Base-by-base conservation (phyloP, 2,113 vertebrate species). In the Silurus glanis region DNA sequence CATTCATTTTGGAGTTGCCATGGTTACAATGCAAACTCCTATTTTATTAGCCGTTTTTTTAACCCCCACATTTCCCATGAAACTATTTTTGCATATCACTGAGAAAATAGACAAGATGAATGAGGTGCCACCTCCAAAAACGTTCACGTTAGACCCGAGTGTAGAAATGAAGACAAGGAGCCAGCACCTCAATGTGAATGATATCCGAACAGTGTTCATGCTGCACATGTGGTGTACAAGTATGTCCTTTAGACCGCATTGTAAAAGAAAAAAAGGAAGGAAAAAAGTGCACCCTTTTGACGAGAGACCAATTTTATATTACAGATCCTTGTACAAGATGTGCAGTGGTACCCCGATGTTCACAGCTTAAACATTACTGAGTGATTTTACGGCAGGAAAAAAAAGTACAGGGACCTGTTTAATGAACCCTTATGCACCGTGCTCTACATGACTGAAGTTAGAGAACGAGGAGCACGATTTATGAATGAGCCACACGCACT, bases 1-100 rank as follows among this genome's bases (percentile, higher is more conserved):
- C 71, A 79, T 66, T 28, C 12, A 83, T 6, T 87, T 76, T 12
- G 53, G 7, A 9, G 92, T 93, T 90, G 83, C 92, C 81, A 94
- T 91, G 88, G 91, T 28, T 90, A 93, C 86, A 17, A 47, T n/a
- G 12, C 17, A 56, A 53, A 74, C 84, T 76, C 86, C 67, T 59
- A 71, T 85, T 75, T 53, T 72, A 16, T 58, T 76, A 83, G 84
- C 75, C 9, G 51, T 8, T 6, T 37, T 58, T 37, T 37, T 37
- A 2, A 37, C 37, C 37, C 37, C 45, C 58, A 64, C 47, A 81
- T 9, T 75, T 89, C 13, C 66, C 53, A 86, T 8, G 59, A 83
- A 81, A 28, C 64, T 82, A 59, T 78, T 71, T 82, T 83, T 82
- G 67, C 55, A 85, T 80, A 74, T 85, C 69, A 55, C n/a, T 49